These are phyloP conservation scores for Orthosia gracilis DNA, from an alignment of 2,888 invertebrate genomes.

Conservation along the genomic window DNA sequence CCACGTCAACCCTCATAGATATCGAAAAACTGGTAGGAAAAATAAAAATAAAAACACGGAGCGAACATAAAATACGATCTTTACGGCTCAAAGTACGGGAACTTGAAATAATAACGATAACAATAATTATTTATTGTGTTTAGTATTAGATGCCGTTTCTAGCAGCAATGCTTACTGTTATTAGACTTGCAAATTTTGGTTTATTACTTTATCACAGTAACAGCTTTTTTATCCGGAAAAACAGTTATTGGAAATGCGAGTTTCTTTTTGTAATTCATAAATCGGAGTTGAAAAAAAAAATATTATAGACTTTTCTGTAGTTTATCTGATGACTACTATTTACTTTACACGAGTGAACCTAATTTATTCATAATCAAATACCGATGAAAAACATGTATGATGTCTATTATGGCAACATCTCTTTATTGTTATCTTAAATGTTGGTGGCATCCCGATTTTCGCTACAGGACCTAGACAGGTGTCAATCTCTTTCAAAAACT, in stretches of 20 bases:
- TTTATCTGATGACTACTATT: too few relatives aligned
- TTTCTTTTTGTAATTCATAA: conserved; percentile 2
- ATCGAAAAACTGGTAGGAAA: neutral
- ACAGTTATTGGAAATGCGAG: conserved; percentile 3
- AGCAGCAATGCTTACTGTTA: conserved; percentile 12
- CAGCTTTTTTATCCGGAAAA: conserved; percentile 4
- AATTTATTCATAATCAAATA: too few relatives aligned
- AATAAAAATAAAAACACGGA: conserved; percentile 22
- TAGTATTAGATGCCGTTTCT: conserved; percentile 6
- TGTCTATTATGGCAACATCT: too few relatives aligned
- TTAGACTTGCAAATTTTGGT: conserved; percentile 28
- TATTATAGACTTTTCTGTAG: neutral
- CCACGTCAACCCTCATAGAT: neutral
- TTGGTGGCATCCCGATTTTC: too few relatives aligned
- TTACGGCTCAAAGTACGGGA: conserved; percentile 21
- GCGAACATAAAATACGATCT: conserved; percentile 33
- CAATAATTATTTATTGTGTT: conserved; percentile 54
- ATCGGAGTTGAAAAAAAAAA: neutral
- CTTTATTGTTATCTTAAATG: too few relatives aligned
- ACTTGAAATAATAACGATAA: conserved; percentile 53
- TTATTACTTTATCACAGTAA: conserved; percentile 19
- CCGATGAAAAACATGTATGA: too few relatives aligned
- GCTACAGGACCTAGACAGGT: too few relatives aligned
- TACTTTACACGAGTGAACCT: too few relatives aligned
- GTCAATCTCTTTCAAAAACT: too few relatives aligned